Percentiles rank a stretch among this genome's conserved stretches.
Evolutionary conservation across 2,113 vertebrate species (phyloP).

Genomic region (Eira barbara): DNA sequence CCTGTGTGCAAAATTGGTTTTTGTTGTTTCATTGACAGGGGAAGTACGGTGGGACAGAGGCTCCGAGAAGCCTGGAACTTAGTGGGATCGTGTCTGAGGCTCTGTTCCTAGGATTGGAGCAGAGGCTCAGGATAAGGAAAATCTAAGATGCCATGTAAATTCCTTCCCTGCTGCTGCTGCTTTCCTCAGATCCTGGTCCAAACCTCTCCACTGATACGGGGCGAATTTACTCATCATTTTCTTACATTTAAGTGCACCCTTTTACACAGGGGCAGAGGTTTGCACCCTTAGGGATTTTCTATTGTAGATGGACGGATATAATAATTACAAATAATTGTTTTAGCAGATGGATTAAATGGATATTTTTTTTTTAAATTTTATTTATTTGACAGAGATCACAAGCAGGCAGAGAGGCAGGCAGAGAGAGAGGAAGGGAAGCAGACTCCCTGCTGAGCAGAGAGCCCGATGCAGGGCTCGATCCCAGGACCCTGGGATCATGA

Average conservation of each 20-base stretch:
- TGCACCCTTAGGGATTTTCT: neutral
- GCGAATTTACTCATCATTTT: neutral
- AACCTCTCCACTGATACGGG: neutral
- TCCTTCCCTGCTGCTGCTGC: neutral
- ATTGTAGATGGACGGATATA: neutral
- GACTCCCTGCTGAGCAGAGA: no score
- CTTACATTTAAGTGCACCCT: neutral
- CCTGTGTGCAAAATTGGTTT: neutral
- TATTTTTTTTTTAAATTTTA: no score
- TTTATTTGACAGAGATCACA: no score
- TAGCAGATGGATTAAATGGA: neutral
- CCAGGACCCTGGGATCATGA: no score
- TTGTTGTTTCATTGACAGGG: neutral
- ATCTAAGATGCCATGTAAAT: neutral
- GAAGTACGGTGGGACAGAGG: neutral
- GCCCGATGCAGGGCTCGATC: no score
- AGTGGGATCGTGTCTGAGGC: neutral
- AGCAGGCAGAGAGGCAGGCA: no score
- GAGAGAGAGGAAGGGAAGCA: no score
- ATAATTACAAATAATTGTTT: neutral
- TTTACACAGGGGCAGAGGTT: neutral
- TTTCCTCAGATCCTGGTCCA: neutral
- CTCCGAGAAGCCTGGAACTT: neutral
- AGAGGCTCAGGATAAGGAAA: neutral
- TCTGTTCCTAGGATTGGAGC: neutral